phyloP scores from a whole-genome alignment of 92 coral and sea anemone genomes.

The Palythoa grandiflora region DNA sequence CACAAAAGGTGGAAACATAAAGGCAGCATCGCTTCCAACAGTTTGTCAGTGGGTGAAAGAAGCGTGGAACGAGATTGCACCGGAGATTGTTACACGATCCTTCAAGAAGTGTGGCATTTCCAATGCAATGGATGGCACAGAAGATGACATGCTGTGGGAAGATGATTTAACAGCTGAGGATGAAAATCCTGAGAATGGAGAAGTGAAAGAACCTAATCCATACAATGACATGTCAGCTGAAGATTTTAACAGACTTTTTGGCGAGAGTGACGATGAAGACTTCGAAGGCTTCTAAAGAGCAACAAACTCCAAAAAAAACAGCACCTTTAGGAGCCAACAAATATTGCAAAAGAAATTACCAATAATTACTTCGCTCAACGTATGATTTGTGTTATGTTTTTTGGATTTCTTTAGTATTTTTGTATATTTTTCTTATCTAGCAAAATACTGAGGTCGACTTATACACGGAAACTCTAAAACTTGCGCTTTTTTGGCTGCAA shows the following conservation, averaged over 20 bases:
- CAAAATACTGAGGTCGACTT: no score
- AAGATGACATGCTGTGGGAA: neutral
- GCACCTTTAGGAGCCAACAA: slow-evolving; percentile 87
- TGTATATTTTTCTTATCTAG: no score
- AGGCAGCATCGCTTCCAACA: slow-evolving; percentile 40
- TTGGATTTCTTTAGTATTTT: no score
- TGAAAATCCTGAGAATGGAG: neutral
- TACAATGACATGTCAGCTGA: neutral
- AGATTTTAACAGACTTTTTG: no score
- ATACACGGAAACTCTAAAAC: no score
- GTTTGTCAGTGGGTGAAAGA: slow-evolving; percentile 29
- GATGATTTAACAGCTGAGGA: neutral
- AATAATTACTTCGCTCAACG: no score
- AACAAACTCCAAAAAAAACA: no score
- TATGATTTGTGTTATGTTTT: no score
- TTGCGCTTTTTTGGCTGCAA: no score
- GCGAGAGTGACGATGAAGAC: no score
- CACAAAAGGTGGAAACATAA: slow-evolving; percentile 26
- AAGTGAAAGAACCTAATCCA: neutral
- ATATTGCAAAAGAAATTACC: neutral
- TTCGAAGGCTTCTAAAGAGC: no score
- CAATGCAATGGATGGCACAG: slow-evolving; percentile 41
- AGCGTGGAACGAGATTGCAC: slow-evolving; percentile 26
- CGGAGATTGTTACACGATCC: slow-evolving; percentile 25
- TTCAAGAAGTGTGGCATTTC: slow-evolving; percentile 48